Evolutionary conservation across 2,797 vertebrate species (phyloP), one percentile per base, ranked within the genome.

Genomic region (Rhadinocentrus ornatus): DNA sequence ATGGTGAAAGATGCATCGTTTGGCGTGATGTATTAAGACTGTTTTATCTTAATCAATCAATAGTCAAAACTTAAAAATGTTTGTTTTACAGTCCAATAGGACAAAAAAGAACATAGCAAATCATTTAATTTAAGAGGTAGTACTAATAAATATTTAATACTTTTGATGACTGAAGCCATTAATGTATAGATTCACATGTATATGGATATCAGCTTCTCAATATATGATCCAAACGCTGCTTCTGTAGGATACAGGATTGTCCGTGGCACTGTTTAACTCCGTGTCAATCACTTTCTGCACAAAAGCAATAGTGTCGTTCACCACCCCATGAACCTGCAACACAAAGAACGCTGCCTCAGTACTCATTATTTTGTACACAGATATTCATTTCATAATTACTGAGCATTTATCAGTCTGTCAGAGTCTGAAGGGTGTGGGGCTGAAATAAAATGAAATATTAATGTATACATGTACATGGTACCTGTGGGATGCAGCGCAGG

Each of bases 401-500:
- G 1, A 27, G 41, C 11, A n/a, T 53, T 29, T 29, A 56, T 4
- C 16, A 46, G 22, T 26, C 11, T 24, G 48, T 26, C 4, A 27
- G 22, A 24, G 50, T 5, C 50, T 53, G 22, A 27, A n/a, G 44
- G 20, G 10, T 48, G 46, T 48, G 46, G 26, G 15, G 24, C 24
- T 8, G 26, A 27, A 16, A 24, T 20, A 0, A 35, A 59, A 59
- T 26, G n/a, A n/a, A 12, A 48, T 8, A 55, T 18, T 63, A 27
- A 39, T 18, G 37, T 7, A 50, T 3, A 31, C 34, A 74, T 26
- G 56, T 24, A 56, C 52, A 16, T 6, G 1, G 5, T 71, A 88
- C 87, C 85, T 87, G 85, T 3, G 82, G 82, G 60, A 86, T 80
- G 32, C 85, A 85, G 52, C 78, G 68, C 50, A 88, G 62, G n/a